Conservation (phyloP, 1,140 invertebrate genomes). For the Lethrus apterus region DNA sequence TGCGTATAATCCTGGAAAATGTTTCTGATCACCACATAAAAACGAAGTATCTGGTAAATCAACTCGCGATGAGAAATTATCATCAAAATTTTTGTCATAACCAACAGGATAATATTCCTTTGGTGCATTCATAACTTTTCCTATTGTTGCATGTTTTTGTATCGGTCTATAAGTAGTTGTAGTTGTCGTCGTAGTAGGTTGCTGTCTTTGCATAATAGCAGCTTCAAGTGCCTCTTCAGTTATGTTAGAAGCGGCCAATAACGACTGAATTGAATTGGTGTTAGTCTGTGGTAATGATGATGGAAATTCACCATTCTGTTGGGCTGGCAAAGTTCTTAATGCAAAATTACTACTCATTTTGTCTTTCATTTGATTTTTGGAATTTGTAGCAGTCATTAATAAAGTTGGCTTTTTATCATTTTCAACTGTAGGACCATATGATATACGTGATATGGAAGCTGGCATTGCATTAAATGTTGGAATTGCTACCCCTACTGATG, state of each 20-base stretch:
- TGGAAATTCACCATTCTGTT: constrained; percentile 19
- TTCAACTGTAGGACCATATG: constrained; percentile 21
- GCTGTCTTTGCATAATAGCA: constrained; percentile 35
- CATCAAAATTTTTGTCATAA: constrained; percentile 82
- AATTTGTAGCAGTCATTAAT: neutral
- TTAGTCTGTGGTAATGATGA: constrained; percentile 17
- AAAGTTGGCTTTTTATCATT: too few relatives aligned
- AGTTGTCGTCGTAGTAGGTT: constrained; percentile 26
- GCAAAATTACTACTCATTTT: constrained; percentile 35
- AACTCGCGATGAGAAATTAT: constrained; percentile 75
- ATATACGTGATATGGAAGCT: constrained; percentile 47
- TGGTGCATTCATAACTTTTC: constrained; percentile 82
- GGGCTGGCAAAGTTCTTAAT: constrained; percentile 25
- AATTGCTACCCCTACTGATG: constrained; percentile 33
- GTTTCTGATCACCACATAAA: constrained; percentile 81
- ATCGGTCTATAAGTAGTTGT: constrained; percentile 27
- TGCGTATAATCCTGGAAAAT: constrained; percentile 82
- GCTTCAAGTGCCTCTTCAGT: constrained; percentile 43
- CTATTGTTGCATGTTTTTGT: constrained; percentile 31
- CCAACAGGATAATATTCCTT: constrained; percentile 79
- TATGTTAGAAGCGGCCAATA: constrained; percentile 29
- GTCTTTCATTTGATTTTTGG: constrained; percentile 19
- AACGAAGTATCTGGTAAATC: constrained; percentile 81
- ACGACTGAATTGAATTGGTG: constrained; percentile 30
- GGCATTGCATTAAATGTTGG: constrained; percentile 45